Base-by-base conservation (phyloP, 2,888 invertebrate species). In the Leptinotarsa tumamoca region DNA sequence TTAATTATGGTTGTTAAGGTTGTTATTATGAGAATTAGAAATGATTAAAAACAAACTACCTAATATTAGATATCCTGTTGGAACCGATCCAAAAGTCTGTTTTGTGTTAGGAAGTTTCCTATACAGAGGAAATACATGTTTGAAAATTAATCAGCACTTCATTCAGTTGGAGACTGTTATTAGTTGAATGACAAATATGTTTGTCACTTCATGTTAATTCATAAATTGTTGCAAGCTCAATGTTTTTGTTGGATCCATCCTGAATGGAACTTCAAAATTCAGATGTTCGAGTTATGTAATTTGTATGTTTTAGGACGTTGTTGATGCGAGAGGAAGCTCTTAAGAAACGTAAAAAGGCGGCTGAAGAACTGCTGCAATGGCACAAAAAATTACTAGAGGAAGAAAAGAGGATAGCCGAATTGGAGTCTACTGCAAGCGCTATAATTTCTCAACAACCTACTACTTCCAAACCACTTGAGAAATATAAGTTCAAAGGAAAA, bases 321-420 rank as follows among this genome's bases (percentile, higher is more conserved):
- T 87, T 87, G 80, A 89, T 90, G 85, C 88, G 90, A 71, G 90
- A 91, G 84, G 87, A 86, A 56, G 89, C 89, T 73, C 83, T 91
- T 71, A 86, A 87, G 72, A 88, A 88, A 80, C 87, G 90, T 27
- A 86, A 89, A 69, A 87, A 89, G 82, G 88, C 89, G 80, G 90
- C 90, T 54, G 90, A 91, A 83, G 89, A 89, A 77, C 83, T 91
- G 71, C 83, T 91, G 80, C 86, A 89, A 87, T 91, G 90, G 90
- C 90, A 91, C 85, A 89, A 89, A 79, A 89, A 89, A 72, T 86
- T 91, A 49, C 87, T 90, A 80, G 89, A 89, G 78, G 91, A 91
- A 86, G 91, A 91, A 85, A 87, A 87, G 72, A 89, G 90, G 80
- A 89, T 91, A 52, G 83, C 87, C 68, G 88, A 89, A 82, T 84